Base-by-base conservation (phyloP, 2,888 invertebrate genomes). In the Orthosia cruda region DNA sequence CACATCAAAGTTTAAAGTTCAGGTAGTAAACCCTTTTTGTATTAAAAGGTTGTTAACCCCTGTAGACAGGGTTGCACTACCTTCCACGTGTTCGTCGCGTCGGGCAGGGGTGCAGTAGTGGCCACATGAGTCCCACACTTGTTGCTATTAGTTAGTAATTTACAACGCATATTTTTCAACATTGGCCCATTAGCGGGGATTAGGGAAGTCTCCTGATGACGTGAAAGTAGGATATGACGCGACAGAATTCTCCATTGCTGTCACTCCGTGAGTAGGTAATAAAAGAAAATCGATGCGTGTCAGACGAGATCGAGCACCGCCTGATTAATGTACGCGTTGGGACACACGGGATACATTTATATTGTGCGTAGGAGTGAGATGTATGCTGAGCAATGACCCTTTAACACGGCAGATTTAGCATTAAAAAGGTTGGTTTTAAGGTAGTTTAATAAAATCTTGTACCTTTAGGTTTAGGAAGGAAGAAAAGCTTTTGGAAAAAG, bases 151-250 rank as follows among this genome's bases (percentile, higher is more conserved):
- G 91, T 87, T 90, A 88, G 86, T 93, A 92, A 94, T 94, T 94
- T 93, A 93, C 91, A 89, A 88, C 87, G 76, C 92, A 93, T 92
- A 93, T 94, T 92, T 94, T 92, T 95, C 94, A 94, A 93, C 93
- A 90, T 90, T 87, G 88, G 89, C 90, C 93, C 94, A 96, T 96
- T 96, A 96, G 93, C 86, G 84, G 87, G 94, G 95, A 93, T 95
- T 95, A 95, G 87, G 93, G 93, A 93, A 93, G 92, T 88, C 91
- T 87, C 86, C 83, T 87, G 92, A 94, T 94, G 94, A 94, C 94
- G 90, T 92, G 90, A 92, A 93, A 91, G 93, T 91, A 93, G 94
- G 93, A 94, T 92, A 91, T 93, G 94, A 94, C 92, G 91, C 89
- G 90, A 92, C 92, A 90, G 79, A 91, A 89, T 87, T 85, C 84